phyloP scores from a whole-genome alignment of 2,113 vertebrate genomes.

The Ammospiza caudacuta region DNA sequence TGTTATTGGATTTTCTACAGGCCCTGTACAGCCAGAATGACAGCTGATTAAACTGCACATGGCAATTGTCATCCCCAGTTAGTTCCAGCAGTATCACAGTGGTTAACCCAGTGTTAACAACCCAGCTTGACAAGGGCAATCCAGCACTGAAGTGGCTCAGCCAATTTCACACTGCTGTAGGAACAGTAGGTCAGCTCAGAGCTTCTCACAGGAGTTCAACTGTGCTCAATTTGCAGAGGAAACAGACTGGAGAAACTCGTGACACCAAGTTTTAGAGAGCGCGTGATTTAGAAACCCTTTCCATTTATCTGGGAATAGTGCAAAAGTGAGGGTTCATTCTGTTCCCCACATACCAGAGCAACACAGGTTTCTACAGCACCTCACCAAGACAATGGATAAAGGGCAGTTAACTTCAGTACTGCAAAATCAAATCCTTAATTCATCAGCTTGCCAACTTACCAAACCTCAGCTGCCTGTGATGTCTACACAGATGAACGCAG shows the following conservation, averaged over 20 bases:
- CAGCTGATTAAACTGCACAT: rapidly evolving
- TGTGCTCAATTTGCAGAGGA: neutral
- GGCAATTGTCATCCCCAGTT: neutral
- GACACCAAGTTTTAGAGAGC: neutral
- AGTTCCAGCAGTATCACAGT: neutral
- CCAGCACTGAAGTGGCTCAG: neutral
- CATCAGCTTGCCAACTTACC: neutral
- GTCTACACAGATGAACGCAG: slow-evolving; percentile 17
- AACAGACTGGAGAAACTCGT: neutral
- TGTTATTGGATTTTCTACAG: neutral
- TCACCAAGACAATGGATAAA: neutral
- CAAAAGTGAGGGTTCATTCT: neutral
- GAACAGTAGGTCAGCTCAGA: neutral
- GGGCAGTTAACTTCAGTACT: neutral
- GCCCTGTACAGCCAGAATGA: rapidly evolving
- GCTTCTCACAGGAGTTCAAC: neutral
- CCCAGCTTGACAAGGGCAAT: neutral
- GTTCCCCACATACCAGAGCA: neutral
- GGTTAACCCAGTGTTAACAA: neutral
- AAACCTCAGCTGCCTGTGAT: neutral
- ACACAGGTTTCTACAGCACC: neutral
- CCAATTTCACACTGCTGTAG: neutral
- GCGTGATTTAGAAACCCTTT: neutral
- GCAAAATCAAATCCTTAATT: neutral
- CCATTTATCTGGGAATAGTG: neutral